Base-by-base conservation (phyloP, 2,797 vertebrate genomes). In the Cryptoblepharus egeriae region DNA sequence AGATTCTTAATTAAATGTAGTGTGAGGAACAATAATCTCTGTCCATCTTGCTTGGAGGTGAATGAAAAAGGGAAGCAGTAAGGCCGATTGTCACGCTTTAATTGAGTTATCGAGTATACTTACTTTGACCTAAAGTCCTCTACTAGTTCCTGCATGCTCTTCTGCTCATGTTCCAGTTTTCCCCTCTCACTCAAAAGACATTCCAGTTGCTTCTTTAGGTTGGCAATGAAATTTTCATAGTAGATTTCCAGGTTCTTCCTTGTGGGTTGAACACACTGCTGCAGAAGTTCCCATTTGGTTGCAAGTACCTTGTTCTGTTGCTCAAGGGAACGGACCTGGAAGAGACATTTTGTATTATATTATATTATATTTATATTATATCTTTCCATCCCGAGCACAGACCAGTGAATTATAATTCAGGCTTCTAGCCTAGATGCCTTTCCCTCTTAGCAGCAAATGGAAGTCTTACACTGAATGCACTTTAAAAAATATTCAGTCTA, bases 241-340 rank as follows among this genome's bases (percentile, higher is more conserved):
- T 80, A 37, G 6, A 35, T 32, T 24, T 77, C 58, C 1, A 79
- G 26, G 67, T 87, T 86, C 39, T 55, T 57, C 39, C 58, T 70
- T 26, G 18, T 0, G 7, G 77, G 83, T 12, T 81, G 79, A 68
- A 74, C 20, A 39, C 79, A 64, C 28, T 84, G 82, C 52, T 65
- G 60, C 9, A 61, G 57, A 6, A 84, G 74, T 1, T 78, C 84
- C 84, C 80, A 86, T 20, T 84, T 88, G 22, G 70, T 88, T 1
- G 84, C 28, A 42, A 90, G 55, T 1, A 88, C 55, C 60, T 91
- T 85, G 73, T 89, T 88, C 68, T 85, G 84, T 68, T 89, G 80
- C 55, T 90, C 85, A n/a, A 88, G 82, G 74, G 70, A 86, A 61
- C 22, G 52, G 30, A 86, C 83, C 81, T 88, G 71, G 60, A 83